phyloP scores from a whole-genome alignment of 37 sponge, comb jelly and placozoan species.

The Oscarella lobularis region DNA sequence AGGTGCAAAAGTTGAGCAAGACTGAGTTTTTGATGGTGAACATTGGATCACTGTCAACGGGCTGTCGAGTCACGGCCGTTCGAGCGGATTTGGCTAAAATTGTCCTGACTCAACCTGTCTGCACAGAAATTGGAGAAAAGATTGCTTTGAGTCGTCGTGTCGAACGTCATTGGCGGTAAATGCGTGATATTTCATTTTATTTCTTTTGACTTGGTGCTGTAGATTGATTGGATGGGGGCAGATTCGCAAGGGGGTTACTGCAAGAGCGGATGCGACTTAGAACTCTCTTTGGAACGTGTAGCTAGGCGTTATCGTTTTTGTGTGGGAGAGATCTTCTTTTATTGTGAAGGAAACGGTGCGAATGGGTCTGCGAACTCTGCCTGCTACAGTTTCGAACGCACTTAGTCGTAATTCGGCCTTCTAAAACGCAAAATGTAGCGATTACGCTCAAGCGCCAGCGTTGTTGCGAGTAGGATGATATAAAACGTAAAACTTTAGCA shows the following conservation, averaged over 20 bases:
- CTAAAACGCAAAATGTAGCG: too few species aligned
- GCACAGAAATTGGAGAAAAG: slow-evolving; percentile 93
- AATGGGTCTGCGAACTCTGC: too few species aligned
- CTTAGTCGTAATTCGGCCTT: too few species aligned
- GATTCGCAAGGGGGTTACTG: slow-evolving; percentile 49
- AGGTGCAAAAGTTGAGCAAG: slow-evolving; percentile 78
- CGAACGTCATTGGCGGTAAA: slow-evolving; percentile 94
- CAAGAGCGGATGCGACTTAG: slow-evolving; percentile 12
- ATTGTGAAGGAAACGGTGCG: too few species aligned
- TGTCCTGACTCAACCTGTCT: slow-evolving; percentile 81
- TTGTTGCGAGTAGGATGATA: too few species aligned
- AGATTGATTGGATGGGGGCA: slow-evolving; percentile 89
- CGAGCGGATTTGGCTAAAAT: slow-evolving; percentile 92
- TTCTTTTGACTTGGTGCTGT: slow-evolving; percentile 8
- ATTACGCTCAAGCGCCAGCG: too few species aligned
- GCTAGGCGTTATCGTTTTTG: too few species aligned
- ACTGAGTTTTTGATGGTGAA: slow-evolving; percentile 93
- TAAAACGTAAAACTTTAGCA: too few species aligned
- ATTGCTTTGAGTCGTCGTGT: slow-evolving; percentile 89
- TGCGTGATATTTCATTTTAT: neutral
- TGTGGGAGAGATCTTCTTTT: too few species aligned
- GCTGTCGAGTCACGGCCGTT: slow-evolving; percentile 86
- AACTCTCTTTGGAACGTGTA: too few species aligned
- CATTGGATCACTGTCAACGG: slow-evolving; percentile 92
- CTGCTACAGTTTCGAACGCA: too few species aligned